Base-by-base conservation (phyloP, 2,888 invertebrate genomes). In the Portevinia maculata region DNA sequence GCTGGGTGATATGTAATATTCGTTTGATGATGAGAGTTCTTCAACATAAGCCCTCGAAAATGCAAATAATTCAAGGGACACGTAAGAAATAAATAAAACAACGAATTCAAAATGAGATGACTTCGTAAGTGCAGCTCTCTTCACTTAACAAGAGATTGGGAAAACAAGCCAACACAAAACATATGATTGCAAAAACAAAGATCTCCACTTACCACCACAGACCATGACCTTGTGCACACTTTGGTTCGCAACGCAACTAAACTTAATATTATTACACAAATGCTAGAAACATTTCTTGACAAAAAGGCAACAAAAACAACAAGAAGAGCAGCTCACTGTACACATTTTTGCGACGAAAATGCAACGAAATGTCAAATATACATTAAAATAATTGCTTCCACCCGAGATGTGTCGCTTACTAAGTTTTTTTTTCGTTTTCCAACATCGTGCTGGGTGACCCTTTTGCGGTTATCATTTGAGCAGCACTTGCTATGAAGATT, bases 361-460 rank as follows among this genome's bases (percentile, higher is more conserved):
- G 64, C 57, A 74, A 53, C 64, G 46, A 86, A 86, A 88, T 88
- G 88, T 89, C 87, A 88, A 89, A 88, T 88, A 87, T 89, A 87
- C 89, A 89, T 89, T 89, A 89, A 89, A 89, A 89, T 89, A 89
- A 89, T 89, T 89, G 88, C 88, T 86, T 87, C 30, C 55, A 37
- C 34, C 15, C 55, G 39, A 6, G 48, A 39, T 28, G 48, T 46
- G 1, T 3, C 30, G 28, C n/a, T n/a, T n/a, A n/a, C n/a, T n/a
- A n/a, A n/a, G n/a, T n/a, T n/a, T n/a, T n/a, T 17, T 17, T 19
- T 41, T 7, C 1, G 15, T 15, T 13, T 7, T 13, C n/a, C 34
- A 11, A 17, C 32, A 7, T 13, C 44, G 44, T 44, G 30, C 24
- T 39, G 37, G 24, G 17, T n/a, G 57, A 17, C 28, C 21, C 30